Conservation (phyloP, 2,113 vertebrate genomes). For the Speoplatyrhinus poulsoni region DNA sequence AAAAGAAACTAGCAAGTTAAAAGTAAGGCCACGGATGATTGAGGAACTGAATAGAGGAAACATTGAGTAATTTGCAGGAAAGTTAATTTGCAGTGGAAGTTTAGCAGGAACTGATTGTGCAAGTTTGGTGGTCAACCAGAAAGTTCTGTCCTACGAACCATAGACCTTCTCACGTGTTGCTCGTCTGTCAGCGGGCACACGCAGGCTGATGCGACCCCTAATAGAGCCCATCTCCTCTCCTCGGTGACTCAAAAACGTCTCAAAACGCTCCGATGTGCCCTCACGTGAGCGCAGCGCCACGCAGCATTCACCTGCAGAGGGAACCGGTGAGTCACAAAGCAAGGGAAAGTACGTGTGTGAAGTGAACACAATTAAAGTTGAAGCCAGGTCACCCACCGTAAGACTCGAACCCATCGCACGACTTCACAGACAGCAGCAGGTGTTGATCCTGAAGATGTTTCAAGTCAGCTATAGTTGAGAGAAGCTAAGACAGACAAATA, state of each 20-base stretch:
- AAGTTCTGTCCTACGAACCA: slow-evolving; percentile 63
- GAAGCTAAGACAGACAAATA: slow-evolving; percentile 67
- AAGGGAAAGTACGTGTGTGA: not conserved
- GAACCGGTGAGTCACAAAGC: not conserved
- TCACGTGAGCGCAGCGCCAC: slow-evolving; percentile 68
- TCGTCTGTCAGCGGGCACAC: slow-evolving; percentile 72
- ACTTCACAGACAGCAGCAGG: slow-evolving; percentile 84
- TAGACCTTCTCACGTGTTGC: slow-evolving; percentile 77
- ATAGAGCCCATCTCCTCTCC: slow-evolving; percentile 88
- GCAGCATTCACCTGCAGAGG: slow-evolving; percentile 80
- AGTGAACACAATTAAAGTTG: not conserved
- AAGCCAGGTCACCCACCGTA: slow-evolving; percentile 74
- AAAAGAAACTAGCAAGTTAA: slow-evolving; percentile 58
- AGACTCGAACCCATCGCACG: slow-evolving; percentile 88
- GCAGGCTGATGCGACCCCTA: slow-evolving; percentile 77
- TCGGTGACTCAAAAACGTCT: slow-evolving; percentile 83
- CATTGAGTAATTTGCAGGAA: slow-evolving; percentile 36
- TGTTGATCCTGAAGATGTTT: slow-evolving; percentile 85
- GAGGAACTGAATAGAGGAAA: slow-evolving; percentile 72
- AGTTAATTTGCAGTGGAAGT: slow-evolving; percentile 42
- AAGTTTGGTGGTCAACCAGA: slow-evolving; percentile 30
- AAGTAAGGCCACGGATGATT: slow-evolving; percentile 62
- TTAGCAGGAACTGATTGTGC: slow-evolving; percentile 64
- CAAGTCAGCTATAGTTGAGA: slow-evolving; percentile 79
- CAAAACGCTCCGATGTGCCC: slow-evolving; percentile 76